phyloP scores from a whole-genome alignment of 2,113 vertebrate species.

The Taxidea taxus region DNA sequence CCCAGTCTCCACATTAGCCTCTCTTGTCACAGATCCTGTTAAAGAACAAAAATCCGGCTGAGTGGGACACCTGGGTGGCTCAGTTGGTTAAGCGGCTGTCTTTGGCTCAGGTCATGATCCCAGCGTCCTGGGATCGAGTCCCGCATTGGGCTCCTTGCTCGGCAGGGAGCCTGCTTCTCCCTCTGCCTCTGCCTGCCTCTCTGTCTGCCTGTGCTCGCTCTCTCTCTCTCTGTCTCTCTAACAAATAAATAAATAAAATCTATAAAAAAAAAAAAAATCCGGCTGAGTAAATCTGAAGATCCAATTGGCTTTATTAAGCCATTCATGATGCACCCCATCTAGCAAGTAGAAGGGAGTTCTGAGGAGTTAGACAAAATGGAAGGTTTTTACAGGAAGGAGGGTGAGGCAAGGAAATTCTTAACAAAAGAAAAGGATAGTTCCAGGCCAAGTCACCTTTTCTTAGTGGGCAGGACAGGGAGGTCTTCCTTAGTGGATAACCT shows the following conservation, averaged over 20 bases:
- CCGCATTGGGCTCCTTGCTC: too few relatives aligned
- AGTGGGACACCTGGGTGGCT: too few relatives aligned
- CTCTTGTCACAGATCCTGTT: not conserved
- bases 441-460: not conserved
- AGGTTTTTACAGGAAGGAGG: not conserved
- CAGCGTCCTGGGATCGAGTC: too few relatives aligned
- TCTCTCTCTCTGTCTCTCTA: too few relatives aligned
- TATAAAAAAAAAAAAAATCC: not conserved
- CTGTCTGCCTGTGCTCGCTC: too few relatives aligned
- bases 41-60: not conserved
- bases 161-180: too few relatives aligned
- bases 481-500: not conserved
- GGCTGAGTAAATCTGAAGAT: not conserved
- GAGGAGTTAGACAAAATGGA: not conserved
- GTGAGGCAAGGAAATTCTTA: not conserved
- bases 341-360: not conserved
- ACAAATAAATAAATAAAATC: too few relatives aligned
- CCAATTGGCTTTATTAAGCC: not conserved
- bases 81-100: too few relatives aligned
- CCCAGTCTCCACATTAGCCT: not conserved
- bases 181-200: too few relatives aligned
- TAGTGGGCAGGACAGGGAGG: not conserved
- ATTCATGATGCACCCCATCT: not conserved
- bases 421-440: not conserved
- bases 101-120: too few relatives aligned